Evolutionary conservation across 2,797 vertebrate genomes (phyloP), one percentile per base, ranked within the genome.

Genomic region (Molossus molossus): DNA sequence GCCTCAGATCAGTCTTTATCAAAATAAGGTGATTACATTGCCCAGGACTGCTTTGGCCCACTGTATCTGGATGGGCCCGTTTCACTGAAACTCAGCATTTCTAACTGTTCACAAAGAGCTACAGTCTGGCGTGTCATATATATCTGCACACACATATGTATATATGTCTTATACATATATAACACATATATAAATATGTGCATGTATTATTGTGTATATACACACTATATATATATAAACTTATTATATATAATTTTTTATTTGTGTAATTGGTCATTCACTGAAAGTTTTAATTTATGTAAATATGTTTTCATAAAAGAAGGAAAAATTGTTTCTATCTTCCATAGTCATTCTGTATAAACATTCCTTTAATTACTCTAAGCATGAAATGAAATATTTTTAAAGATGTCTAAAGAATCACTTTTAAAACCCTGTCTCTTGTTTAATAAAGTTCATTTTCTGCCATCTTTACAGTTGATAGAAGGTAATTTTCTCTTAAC

Each of bases 401-500:
- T 58, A 91, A 67, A 87, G 20, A 64, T 65, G 8, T 6, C 33
- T 37, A 72, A 62, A 72, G 64, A 86, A 89, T 27, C 23, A 62
- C 4, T 84, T 85, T 37, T 17, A 72, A 92, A 89, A 70, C 0
- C 3, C 23, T 17, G 53, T 77, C 48, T 90, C 60, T n/a, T 60
- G 15, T 45, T 91, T 82, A 77, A 82, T 69, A 25, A 79, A 79
- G 5, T n/a, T 82, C 23, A 15, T 89, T 93, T 91, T 72, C 1
- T 85, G 12, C 9, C 57, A 73, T 17, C 20, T 89, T 90, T 33
- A 45, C 3, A 27, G 9, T 94, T 37, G 21, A 76, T 33, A 58
- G 75, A 95, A 90, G 60, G 14, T 18, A 58, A 60, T 65, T 87
- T 87, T 81, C 25, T 80, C 62, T 58, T 53, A 53, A 75, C 57